Base-by-base conservation (phyloP, 2,797 vertebrate genomes). In the Xenentodon cancila region DNA sequence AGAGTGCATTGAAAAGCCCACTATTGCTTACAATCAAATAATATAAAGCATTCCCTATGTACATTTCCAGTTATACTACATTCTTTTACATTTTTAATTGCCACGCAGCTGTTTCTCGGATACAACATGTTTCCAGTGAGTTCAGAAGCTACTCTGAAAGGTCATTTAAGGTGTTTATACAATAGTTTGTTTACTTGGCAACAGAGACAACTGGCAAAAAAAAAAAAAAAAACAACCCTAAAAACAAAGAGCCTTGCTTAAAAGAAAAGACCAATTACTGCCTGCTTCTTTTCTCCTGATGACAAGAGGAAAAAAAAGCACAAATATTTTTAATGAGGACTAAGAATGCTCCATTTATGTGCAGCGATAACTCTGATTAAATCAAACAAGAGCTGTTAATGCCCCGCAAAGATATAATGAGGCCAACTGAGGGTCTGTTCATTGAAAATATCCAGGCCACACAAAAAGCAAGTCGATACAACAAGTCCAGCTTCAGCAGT, bases 391-490 rank as follows among this genome's bases (percentile, higher is more conserved):
- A 43, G 18, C n/a, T 2, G 5, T n/a, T 42, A 57, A 42, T 51
- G 58, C 8, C 19, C 25, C 25, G 3, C n/a, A 18, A 15, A 64
- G 47, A 48, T 62, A 42, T 63, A 54, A 60, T 27, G 12, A 61
- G 60, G 59, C 61, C 19, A n/a, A 68, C 72, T 73, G 51, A 66
- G 61, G 49, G 57, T 54, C 70, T 66, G 71, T 76, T 75, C 34
- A 40, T 40, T 43, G 32, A 53, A 62, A 70, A 51, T 13, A 85
- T 78, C 53, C 51, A 71, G 77, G 70, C 4, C 80, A 80, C 51
- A 56, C 20, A 55, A 53, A 34, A 59, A 22, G 69, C 21, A 21
- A 59, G 81, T 89, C 87, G 81, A 88, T 86, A 81, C 12, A 45
- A 60, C 25, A 59, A 84, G 75, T 68, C 68, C 22, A 80, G 56